Conservation (phyloP, 2,888 invertebrate genomes). For the Lasioglossum zephyrum region DNA sequence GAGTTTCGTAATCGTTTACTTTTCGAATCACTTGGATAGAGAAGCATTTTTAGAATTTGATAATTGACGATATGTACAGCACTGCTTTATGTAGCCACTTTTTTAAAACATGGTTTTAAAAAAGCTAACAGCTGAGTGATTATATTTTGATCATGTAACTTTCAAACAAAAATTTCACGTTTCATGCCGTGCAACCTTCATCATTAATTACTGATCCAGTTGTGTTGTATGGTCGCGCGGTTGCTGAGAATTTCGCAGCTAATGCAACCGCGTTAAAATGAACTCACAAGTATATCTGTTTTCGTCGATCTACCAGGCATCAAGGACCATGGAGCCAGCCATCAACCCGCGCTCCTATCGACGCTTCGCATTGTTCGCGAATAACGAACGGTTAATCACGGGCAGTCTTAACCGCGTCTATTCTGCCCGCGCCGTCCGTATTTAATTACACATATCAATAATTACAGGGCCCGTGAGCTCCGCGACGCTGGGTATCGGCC, state of each 20-base stretch:
- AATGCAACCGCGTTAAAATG: background rate
- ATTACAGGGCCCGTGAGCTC: conserved; percentile 42
- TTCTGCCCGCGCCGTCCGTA: conserved; percentile 21
- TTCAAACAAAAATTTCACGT: too few species aligned
- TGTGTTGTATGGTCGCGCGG: too few species aligned
- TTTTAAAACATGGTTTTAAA: too few species aligned
- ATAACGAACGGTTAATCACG: conserved; percentile 35
- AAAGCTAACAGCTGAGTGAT: background rate
- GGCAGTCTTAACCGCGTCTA: background rate
- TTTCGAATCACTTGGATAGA: background rate
- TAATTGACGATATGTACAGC: too few species aligned
- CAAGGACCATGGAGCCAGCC: background rate
- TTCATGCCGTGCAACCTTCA: too few species aligned
- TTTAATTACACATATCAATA: conserved; percentile 57
- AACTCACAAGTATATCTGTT: background rate
- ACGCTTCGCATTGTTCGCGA: background rate
- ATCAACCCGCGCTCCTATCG: background rate
- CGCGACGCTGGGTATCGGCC: conserved; percentile 27
- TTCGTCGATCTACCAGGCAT: background rate
- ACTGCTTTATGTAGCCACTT: too few species aligned
- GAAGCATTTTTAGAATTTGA: too few species aligned
- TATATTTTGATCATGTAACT: background rate
- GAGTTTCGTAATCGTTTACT: background rate
- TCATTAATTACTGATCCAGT: too few species aligned
- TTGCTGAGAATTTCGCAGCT: background rate